Evolutionary conservation across 2,113 vertebrate species (phyloP), one percentile per base, ranked within the genome.

Genomic region (Rallus limicola): DNA sequence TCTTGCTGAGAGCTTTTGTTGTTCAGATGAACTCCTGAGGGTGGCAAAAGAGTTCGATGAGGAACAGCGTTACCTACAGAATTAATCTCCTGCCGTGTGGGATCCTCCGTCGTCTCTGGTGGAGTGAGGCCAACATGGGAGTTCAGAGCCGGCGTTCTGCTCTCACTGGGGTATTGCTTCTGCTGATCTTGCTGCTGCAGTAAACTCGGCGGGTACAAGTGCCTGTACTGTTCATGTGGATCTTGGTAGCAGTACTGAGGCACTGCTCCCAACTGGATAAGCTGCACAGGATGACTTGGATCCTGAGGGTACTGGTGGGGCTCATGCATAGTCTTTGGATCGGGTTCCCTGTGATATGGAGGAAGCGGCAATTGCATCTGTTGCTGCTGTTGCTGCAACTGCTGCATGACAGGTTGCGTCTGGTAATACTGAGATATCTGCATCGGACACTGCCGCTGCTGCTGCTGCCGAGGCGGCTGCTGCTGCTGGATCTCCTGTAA

Each of bases 211-310:
- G 97, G 97, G 93, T 98, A 98, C 59, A 98, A 79, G 72, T 98
- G 94, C n/a, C 98, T 86, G 76, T 98, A 98, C 82, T 98, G 90
- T 68, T 97, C 97, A 2, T 98, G 98, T 6, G 98, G 95, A 91
- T 98, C 98, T 62, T 98, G 98, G 85, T 98, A 98, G 97, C 98
- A 98, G 92, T 98, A 98, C 75, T 98, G 98, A 79, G 98, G 97
- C 90, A 98, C 52, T 28, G 98, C 95, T 80, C 98, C 98, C 94
- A 98, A 6, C 95, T 98, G 98, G 58, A 98, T 98, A 29, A 98
- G 97, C 95, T 98, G 98, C 69, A 98, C 94, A 36, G 98, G 93
- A 16, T 98, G 98, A 14, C 97, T 80, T 58, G 98, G 97, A 96
- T 98, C 98, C 34, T 98, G 97, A 72, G 96, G 38, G 71, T 98